Percentiles rank a stretch among this genome's conserved stretches.
phyloP scores from a whole-genome alignment of 2,797 vertebrate species.

The Spatula versicolor region DNA sequence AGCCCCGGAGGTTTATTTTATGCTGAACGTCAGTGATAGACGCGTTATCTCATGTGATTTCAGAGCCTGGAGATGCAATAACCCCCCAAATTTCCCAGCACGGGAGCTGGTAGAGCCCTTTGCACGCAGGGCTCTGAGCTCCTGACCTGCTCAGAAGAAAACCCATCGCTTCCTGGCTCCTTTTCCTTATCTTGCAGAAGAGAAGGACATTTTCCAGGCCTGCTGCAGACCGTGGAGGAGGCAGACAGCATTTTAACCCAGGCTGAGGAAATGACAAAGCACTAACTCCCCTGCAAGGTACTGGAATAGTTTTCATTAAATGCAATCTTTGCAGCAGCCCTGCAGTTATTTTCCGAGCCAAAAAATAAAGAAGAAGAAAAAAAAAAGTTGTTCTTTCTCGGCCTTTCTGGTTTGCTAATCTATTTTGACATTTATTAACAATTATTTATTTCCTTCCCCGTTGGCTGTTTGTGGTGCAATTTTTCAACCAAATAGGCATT shows the following conservation, averaged over 20 bases:
- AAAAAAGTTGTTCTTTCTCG: background rate
- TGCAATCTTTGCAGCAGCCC: background rate
- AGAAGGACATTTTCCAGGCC: background rate
- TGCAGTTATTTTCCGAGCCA: background rate
- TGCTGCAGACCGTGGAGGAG: background rate
- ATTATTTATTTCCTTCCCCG: conserved; percentile 41
- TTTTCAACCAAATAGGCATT: conserved; percentile 38
- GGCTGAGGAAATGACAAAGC: conserved; percentile 37
- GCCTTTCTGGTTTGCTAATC: conserved; percentile 23
- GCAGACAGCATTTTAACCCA: conserved; percentile 2
- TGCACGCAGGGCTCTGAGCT: background rate
- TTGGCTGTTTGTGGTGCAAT: conserved; percentile 43
- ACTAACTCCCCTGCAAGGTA: conserved; percentile 6
- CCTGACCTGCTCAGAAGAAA: background rate
- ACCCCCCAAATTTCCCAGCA: background rate
- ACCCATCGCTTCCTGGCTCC: background rate
- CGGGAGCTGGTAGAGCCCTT: background rate
- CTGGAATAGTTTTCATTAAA: background rate
- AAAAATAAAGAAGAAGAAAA: too few relatives aligned
- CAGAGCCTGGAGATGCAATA: background rate
- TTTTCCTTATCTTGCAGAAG: background rate
- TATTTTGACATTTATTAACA: conserved; percentile 42
- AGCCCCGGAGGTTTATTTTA: background rate
- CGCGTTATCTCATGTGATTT: background rate
- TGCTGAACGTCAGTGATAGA: background rate